A percentile compares a stretch with the other conserved stretches of the same genome.
phyloP scores from a whole-genome alignment of 2,888 invertebrate species.

The Drosophila planitibia region DNA sequence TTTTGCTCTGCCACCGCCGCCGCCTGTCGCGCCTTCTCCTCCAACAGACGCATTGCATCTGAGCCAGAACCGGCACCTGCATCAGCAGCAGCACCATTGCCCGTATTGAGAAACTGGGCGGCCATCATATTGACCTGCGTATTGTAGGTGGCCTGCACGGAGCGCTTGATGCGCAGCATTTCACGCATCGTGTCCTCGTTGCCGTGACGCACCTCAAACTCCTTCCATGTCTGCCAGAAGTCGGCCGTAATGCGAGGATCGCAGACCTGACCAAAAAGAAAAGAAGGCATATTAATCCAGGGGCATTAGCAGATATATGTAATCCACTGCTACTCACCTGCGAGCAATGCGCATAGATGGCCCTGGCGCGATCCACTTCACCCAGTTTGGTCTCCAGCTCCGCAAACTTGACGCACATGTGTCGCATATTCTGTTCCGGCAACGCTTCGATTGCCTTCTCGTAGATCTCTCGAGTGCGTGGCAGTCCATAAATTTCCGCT shows the following conservation, averaged over 20 bases:
- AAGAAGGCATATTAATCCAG: background rate
- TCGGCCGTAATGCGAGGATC: slow-evolving; percentile 98
- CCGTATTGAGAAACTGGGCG: slow-evolving; percentile 96
- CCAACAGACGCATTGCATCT: slow-evolving; percentile 95
- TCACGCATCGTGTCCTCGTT: slow-evolving; percentile 99
- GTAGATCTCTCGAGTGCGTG: slow-evolving; percentile 98
- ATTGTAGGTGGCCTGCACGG: slow-evolving; percentile 98
- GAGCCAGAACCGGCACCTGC: slow-evolving; percentile 89
- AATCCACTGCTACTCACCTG: slow-evolving; percentile 88
- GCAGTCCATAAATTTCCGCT: slow-evolving; percentile 98
- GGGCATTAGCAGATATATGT: background rate
- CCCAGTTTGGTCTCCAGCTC: slow-evolving; percentile 99
- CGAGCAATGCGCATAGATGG: slow-evolving; percentile 98
- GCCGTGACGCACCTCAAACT: slow-evolving; percentile 99
- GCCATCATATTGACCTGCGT: slow-evolving; percentile 99
- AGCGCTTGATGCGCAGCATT: slow-evolving; percentile 98
- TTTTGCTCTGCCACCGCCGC: slow-evolving; percentile 64
- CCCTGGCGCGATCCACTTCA: slow-evolving; percentile 98
- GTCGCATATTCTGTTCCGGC: slow-evolving; percentile 94
- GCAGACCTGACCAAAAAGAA: slow-evolving; percentile 86
- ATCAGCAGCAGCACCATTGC: slow-evolving; percentile 87
- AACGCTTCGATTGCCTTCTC: slow-evolving; percentile 98
- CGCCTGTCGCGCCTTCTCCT: slow-evolving; percentile 91
- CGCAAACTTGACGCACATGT: slow-evolving; percentile 98
- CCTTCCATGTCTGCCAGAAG: slow-evolving; percentile 99